Evolutionary conservation across 2,888 invertebrate species (phyloP), one percentile per base, ranked within the genome.

Genomic region (Agrochola lota): DNA sequence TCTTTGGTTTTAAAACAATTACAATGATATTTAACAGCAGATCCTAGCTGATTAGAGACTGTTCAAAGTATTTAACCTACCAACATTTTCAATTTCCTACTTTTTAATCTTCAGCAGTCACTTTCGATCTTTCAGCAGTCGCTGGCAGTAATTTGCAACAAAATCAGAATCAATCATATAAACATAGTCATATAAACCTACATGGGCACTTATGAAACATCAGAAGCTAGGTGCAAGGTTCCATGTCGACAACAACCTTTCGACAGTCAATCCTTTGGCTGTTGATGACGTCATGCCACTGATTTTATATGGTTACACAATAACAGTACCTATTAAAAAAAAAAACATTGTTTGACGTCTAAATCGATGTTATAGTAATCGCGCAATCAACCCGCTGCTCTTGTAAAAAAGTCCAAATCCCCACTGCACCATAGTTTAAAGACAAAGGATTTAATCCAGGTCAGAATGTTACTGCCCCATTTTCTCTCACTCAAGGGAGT

Each of bases 361-460:
- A 3, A 30, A 9, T 17, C 23, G 23, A n/a, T 35, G 9, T 30
- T 23, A 23, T 5, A 15, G 15, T 68, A 15, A 17, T 35, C 43
- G 11, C 46, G 8, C 12, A 23, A 60, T 12, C 11, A 59, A 49
- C 35, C 11, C 7, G 4, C 49, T 23, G 40, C 1, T 23, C 0
- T 52, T 52, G 9, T 17, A 60, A 11, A n/a, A 77, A 43, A 35
- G 43, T 9, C 17, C 0, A 40, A 26, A 20, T 30, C 57, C 57
- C 40, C 49, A 30, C 20, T 15, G 23, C 63, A 23, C 64, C 52
- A 52, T 66, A 59, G 30, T 52, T 57, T 64, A 52, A 66, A 80
- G 83, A 83, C 80, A 80, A 80, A 84, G 71, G 71, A 67, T 79
- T 71, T 35, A 55, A 84, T 71, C 66, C 66, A 78, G 80, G 59